Conservation (phyloP, 2,888 invertebrate species). For the Dioctria linearis region DNA sequence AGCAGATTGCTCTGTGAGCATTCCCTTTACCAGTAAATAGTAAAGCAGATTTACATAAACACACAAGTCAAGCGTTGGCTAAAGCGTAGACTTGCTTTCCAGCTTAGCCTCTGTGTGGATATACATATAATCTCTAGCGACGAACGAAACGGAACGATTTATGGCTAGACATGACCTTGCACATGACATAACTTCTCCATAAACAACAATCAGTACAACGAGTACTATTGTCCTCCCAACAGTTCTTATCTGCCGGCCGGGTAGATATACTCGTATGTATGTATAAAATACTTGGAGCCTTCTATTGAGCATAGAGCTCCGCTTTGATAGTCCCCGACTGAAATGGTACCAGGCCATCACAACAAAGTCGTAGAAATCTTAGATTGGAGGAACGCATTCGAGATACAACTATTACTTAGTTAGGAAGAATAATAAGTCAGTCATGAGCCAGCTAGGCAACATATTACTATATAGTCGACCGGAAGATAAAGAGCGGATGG, state of each 20-base stretch:
- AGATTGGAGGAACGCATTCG: neutral
- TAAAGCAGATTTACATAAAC: neutral
- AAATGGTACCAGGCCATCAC: neutral
- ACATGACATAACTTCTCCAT: conserved; percentile 42
- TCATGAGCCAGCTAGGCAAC: neutral
- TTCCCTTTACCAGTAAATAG: neutral
- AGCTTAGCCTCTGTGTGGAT: neutral
- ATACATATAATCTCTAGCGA: neutral
- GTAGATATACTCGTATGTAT: neutral
- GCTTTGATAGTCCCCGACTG: neutral
- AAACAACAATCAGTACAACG: conserved; percentile 28
- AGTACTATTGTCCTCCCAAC: conserved; percentile 15
- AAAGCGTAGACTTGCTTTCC: neutral
- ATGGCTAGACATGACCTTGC: conserved; percentile 39
- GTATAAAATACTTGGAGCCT: neutral
- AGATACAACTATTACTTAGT: conserved; percentile 1
- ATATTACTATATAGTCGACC: conserved; percentile 11
- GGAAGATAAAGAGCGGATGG: conserved; percentile 44
- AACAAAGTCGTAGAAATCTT: conserved; percentile 3
- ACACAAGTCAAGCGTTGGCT: no score
- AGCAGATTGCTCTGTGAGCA: neutral
- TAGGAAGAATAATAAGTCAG: conserved; percentile 3
- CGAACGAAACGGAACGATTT: neutral
- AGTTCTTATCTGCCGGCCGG: conserved; percentile 24
- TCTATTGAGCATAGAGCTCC: neutral